A percentile compares a stretch with the other conserved stretches of the same genome.
These are phyloP conservation scores for Hedychridium roseum DNA, from an alignment of 2,888 invertebrate species.

Conservation along the genomic window DNA sequence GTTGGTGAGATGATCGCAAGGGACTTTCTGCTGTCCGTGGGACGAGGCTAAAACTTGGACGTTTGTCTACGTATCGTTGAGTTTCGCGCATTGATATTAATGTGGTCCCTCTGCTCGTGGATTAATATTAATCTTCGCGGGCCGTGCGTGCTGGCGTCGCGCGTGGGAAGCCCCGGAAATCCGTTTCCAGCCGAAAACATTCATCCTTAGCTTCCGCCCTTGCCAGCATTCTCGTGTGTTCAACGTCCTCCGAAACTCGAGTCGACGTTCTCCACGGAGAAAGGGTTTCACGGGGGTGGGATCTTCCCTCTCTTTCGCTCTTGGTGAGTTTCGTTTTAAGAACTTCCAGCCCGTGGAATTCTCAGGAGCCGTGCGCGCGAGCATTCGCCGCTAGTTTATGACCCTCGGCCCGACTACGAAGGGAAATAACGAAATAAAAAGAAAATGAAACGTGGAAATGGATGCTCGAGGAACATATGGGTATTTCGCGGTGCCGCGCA, in stretches of 20 bases:
- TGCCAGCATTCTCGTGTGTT: slow-evolving; percentile 25
- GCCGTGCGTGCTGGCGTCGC: slow-evolving; percentile 30
- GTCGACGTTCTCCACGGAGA: slow-evolving; percentile 24
- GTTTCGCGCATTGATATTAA: slow-evolving; percentile 49
- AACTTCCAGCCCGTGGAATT: slow-evolving; percentile 22
- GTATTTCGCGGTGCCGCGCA: slow-evolving; percentile 1
- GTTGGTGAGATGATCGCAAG: no score
- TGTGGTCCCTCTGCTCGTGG: slow-evolving; percentile 34
- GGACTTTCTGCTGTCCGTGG: no score
- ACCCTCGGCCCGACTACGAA: slow-evolving; percentile 8
- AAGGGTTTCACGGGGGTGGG: slow-evolving; percentile 4
- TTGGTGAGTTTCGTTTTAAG: slow-evolving; percentile 25
- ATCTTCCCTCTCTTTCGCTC: background rate
- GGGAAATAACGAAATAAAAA: no score
- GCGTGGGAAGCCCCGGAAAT: slow-evolving; percentile 19
- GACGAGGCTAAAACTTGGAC: no score
- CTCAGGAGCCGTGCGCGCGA: background rate
- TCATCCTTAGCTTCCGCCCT: slow-evolving; percentile 28
- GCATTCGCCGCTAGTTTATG: slow-evolving; percentile 9
- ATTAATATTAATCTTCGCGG: slow-evolving; percentile 52
- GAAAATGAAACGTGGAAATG: no score
- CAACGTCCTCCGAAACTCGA: slow-evolving; percentile 33
- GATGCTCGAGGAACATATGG: no score
- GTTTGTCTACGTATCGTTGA: no score
- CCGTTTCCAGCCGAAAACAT: slow-evolving; percentile 35